These are phyloP conservation scores for Hyposmocoma kahamanoa DNA, from an alignment of 1,140 invertebrate genomes.

Conservation along the genomic window DNA sequence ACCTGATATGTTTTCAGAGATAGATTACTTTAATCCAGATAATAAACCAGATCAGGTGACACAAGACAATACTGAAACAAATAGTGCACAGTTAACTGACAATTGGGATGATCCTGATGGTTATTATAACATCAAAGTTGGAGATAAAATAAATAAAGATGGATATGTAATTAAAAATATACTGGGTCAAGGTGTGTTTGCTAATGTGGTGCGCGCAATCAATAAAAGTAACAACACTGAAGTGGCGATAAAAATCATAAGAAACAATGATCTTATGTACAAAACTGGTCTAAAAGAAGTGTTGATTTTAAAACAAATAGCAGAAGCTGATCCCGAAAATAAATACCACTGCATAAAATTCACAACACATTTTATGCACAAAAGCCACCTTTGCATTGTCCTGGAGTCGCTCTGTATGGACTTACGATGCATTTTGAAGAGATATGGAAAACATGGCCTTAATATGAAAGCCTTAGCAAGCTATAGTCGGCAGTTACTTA, in stretches of 20 bases:
- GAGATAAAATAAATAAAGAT: conserved; percentile 90
- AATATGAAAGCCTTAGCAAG: conserved; percentile 99
- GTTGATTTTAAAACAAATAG: conserved; percentile 93
- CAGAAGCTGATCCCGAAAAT: conserved; percentile 97
- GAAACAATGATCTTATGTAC: conserved; percentile 99
- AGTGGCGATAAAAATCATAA: conserved; percentile 98
- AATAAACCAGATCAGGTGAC: conserved; percentile 81
- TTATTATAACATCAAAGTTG: conserved; percentile 95
- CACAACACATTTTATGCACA: conserved; percentile 93
- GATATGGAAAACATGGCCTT: conserved; percentile 97
- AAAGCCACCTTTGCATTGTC: conserved; percentile 97
- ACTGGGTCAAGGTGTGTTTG: conserved; percentile 98
- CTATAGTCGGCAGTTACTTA: conserved; percentile 96
- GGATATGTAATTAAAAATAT: conserved; percentile 96
- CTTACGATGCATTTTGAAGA: conserved; percentile 93
- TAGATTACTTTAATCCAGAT: conserved; percentile 54
- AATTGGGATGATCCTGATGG: conserved; percentile 99
- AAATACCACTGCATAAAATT: conserved; percentile 96
- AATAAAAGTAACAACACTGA: conserved; percentile 88
- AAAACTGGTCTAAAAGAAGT: conserved; percentile 98
- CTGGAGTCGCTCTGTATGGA: conserved; percentile 97
- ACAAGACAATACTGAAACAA: conserved; percentile 81
- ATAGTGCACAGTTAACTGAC: conserved; percentile 91
- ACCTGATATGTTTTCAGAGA: conserved; percentile 65
- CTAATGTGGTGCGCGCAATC: conserved; percentile 95